Conservation (phyloP, 2,797 vertebrate species). For the Ctenopoma kingsleyae region DNA sequence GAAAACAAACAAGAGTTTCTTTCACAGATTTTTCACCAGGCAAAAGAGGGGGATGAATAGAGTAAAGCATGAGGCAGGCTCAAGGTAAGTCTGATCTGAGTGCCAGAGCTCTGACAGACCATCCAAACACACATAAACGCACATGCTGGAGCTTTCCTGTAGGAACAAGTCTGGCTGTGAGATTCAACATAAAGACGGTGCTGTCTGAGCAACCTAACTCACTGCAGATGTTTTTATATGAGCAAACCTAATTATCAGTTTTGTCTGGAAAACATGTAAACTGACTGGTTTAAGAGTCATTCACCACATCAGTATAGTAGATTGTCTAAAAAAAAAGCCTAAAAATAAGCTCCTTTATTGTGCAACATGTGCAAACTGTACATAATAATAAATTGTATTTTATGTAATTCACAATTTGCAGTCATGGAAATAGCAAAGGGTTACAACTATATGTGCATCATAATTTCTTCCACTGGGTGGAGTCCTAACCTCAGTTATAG, state of each 20-base stretch:
- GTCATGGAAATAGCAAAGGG: too few relatives aligned
- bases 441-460: constrained; percentile 2
- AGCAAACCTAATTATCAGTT: not conserved
- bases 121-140: constrained; percentile 27
- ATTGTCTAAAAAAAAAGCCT: too few relatives aligned
- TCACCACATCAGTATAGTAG: too few relatives aligned
- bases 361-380: not conserved
- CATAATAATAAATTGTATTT: not conserved
- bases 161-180: constrained; percentile 38
- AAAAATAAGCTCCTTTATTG: not conserved
- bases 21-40: constrained; percentile 50
- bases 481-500: constrained; percentile 13
- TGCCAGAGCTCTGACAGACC: constrained; percentile 30
- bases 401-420: not conserved
- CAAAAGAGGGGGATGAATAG: constrained; percentile 49
- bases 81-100: constrained; percentile 9
- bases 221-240: not conserved
- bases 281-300: too few relatives aligned
- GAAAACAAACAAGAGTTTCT: constrained; percentile 64
- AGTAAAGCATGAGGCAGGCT: constrained; percentile 37
- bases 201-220: constrained; percentile 12
- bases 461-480: constrained; percentile 67
- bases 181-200: constrained; percentile 35
- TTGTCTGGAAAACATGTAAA: not conserved
- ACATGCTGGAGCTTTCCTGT: not conserved